phyloP scores from a whole-genome alignment of 2,797 vertebrate species.

The Pyrrhura leucotis region DNA sequence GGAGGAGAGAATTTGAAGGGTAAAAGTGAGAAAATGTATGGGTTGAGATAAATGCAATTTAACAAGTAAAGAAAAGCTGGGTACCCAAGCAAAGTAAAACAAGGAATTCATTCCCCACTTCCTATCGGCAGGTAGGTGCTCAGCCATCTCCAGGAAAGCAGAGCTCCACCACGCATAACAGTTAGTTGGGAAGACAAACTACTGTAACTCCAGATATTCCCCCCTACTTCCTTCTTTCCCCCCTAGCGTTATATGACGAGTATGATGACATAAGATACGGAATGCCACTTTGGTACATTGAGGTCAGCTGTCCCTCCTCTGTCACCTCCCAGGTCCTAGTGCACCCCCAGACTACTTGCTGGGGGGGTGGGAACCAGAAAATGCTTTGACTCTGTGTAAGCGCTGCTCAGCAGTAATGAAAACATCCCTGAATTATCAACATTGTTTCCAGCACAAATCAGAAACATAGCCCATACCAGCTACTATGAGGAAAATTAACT shows the following conservation, averaged over 20 bases:
- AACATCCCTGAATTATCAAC: background rate
- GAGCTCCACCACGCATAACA: background rate
- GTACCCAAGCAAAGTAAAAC: background rate
- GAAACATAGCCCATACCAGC: background rate
- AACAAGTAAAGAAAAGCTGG: background rate
- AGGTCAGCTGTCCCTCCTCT: background rate
- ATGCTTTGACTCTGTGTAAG: background rate
- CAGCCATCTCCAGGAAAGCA: background rate
- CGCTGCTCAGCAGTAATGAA: background rate
- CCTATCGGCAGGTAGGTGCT: fast-evolving
- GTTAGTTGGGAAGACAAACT: background rate
- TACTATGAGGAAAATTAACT: background rate
- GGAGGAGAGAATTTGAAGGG: fast-evolving
- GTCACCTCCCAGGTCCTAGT: background rate
- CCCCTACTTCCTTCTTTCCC: background rate
- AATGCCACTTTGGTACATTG: background rate
- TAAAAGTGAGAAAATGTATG: background rate
- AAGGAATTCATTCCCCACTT: background rate
- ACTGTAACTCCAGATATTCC: background rate
- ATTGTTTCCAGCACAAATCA: background rate
- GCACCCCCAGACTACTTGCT: fast-evolving
- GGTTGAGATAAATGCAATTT: background rate
- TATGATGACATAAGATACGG: background rate
- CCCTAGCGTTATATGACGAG: background rate
- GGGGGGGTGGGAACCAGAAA: background rate